phyloP scores from a whole-genome alignment of 2,888 invertebrate species.

The Callinectes sapidus region DNA sequence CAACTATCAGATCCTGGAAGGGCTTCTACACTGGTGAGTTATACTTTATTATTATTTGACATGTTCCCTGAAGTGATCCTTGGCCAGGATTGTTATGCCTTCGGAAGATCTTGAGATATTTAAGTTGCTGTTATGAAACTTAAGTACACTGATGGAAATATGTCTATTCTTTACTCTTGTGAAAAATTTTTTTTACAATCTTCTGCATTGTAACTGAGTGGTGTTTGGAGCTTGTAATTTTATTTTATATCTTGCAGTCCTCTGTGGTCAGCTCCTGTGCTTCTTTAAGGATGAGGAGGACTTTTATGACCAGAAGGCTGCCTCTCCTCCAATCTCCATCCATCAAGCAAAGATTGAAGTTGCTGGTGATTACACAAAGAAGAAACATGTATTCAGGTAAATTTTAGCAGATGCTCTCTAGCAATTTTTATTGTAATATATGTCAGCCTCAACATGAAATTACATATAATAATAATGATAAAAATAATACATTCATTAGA shows the following conservation, averaged over 20 bases:
- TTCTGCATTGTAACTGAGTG: background rate
- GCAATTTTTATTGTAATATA: no score
- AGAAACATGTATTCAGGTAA: slow-evolving; percentile 93
- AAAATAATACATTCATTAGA: background rate
- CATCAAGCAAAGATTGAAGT: slow-evolving; percentile 87
- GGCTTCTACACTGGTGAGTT: slow-evolving; percentile 85
- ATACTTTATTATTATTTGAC: background rate
- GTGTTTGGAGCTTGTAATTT: background rate
- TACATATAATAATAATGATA: no score
- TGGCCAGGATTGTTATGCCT: background rate
- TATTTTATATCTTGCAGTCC: slow-evolving; percentile 78
- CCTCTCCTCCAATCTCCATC: slow-evolving; percentile 88
- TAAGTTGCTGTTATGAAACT: background rate
- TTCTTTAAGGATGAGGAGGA: slow-evolving; percentile 98
- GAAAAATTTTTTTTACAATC: background rate
- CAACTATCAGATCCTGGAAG: slow-evolving; percentile 97
- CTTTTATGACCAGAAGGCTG: slow-evolving; percentile 91
- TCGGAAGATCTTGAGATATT: background rate
- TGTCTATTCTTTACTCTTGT: background rate
- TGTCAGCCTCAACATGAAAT: no score
- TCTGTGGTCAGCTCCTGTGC: slow-evolving; percentile 96
- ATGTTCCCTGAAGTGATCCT: background rate
- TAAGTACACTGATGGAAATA: background rate
- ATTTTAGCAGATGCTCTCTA: slow-evolving; percentile 74
- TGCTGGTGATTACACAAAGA: slow-evolving; percentile 95